Conservation (phyloP, 2,113 vertebrate genomes). For the Leucopternis melanops region DNA sequence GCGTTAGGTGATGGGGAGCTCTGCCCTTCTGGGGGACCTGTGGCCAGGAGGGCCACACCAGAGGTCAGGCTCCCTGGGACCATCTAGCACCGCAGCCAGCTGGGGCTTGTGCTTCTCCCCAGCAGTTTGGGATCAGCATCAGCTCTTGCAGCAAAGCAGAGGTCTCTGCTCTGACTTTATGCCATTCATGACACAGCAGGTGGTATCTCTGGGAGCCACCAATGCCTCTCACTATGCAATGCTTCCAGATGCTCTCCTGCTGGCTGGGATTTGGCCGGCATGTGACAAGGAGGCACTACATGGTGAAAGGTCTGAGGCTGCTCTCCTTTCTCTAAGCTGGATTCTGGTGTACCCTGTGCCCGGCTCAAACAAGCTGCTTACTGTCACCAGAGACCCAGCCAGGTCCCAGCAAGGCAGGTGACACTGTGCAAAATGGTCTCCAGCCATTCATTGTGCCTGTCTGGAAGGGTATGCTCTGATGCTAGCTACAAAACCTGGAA, state of each 20-base stretch:
- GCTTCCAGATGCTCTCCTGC: not conserved
- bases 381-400: not conserved
- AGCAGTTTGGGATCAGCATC: not conserved
- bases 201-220: not conserved
- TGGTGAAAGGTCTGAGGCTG: rapidly evolving
- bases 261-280: not conserved
- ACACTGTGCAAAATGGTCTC: not conserved
- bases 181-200: not conserved
- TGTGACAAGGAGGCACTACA: not conserved
- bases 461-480: not conserved
- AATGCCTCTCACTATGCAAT: not conserved
- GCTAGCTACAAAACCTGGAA: not conserved
- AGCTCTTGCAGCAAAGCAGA: not conserved
- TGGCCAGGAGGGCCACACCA: not conserved
- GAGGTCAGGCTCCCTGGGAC: not conserved
- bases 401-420: not conserved
- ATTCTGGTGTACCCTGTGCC: not conserved
- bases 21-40: not conserved
- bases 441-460: not conserved
- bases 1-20: not conserved
- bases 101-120: not conserved
- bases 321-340: not conserved
- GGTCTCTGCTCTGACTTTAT: not conserved
- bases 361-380: not conserved
- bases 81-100: not conserved